Conservation (phyloP, 2,888 invertebrate species). For the Endomychus coccineus region DNA sequence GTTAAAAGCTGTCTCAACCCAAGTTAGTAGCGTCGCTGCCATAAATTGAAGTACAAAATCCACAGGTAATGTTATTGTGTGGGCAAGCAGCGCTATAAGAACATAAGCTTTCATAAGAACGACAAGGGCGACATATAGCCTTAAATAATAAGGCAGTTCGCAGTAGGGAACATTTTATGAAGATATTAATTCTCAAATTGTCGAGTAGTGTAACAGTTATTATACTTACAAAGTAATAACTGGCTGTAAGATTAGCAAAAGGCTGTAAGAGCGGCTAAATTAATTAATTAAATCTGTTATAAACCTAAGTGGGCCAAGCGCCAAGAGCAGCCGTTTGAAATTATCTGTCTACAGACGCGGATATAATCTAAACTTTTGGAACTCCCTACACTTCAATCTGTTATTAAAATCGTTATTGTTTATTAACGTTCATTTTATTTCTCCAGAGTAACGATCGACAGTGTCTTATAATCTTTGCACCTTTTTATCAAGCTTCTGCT, state of each 20-base stretch:
- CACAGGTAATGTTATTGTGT: constrained; percentile 13
- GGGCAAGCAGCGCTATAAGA: constrained; percentile 26
- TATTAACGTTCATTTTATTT: constrained; percentile 29
- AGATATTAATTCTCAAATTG: constrained; percentile 45
- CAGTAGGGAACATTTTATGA: constrained; percentile 44
- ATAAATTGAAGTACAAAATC: constrained; percentile 1
- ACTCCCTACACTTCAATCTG: constrained; percentile 27
- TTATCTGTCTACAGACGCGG: constrained; percentile 25
- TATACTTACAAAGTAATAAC: constrained; percentile 45
- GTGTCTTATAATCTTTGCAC: too few species aligned
- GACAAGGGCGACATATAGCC: constrained; percentile 33
- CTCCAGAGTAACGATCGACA: too few species aligned
- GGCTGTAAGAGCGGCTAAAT: constrained; percentile 42
- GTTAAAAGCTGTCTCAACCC: too few species aligned
- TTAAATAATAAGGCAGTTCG: constrained; percentile 36
- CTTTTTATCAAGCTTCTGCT: too few species aligned
- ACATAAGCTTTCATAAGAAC: constrained; percentile 41
- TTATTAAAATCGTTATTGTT: constrained; percentile 33
- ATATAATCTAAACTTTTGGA: constrained; percentile 25
- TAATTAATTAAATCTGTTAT: constrained; percentile 46
- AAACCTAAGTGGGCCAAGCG: constrained; percentile 39
- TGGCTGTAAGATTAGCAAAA: constrained; percentile 43
- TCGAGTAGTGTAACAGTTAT: constrained; percentile 44
- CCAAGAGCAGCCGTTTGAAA: constrained; percentile 30
- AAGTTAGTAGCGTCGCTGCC: too few species aligned